Evolutionary conservation across 2,888 invertebrate species (phyloP).

Genomic region (Homarus gammarus): DNA sequence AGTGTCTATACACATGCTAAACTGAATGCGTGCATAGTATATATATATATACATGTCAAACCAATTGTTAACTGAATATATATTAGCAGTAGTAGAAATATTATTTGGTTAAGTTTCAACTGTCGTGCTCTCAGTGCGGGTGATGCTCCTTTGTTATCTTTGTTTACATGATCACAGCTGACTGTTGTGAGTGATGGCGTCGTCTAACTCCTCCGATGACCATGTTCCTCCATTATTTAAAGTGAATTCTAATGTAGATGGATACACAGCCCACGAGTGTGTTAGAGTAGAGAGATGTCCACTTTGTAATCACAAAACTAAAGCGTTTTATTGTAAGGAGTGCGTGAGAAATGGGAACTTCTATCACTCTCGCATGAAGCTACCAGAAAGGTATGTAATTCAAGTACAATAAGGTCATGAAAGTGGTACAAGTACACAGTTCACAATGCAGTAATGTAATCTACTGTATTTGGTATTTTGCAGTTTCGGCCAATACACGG

Average conservation of each 20-base stretch:
- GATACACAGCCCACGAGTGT: background rate
- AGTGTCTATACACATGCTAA: no score
- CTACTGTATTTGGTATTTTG: no score
- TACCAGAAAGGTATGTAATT: conserved; percentile 56
- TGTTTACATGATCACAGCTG: conserved; percentile 12
- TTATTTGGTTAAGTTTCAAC: no score
- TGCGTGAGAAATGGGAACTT: conserved; percentile 91
- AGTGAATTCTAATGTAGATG: conserved; percentile 2
- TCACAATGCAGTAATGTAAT: no score
- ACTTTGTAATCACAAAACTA: conserved; percentile 83
- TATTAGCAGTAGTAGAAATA: no score
- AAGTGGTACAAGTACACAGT: no score
- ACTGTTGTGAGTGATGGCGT: conserved; percentile 42
- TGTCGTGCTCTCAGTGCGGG: background rate
- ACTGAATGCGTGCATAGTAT: no score
- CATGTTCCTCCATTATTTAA: conserved; percentile 19
- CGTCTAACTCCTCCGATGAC: conserved; percentile 20
- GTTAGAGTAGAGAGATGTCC: conserved; percentile 82
- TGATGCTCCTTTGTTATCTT: no score
- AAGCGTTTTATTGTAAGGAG: conserved; percentile 88
- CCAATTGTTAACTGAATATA: no score
- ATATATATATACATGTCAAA: no score
- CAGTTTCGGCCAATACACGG: no score
- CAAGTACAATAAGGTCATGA: no score
- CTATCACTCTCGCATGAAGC: conserved; percentile 83